A percentile compares a stretch with the other conserved stretches of the same genome.
These are phyloP conservation scores for Amorpha juglandis DNA, from an alignment of 2,888 invertebrate species.

Conservation along the genomic window DNA sequence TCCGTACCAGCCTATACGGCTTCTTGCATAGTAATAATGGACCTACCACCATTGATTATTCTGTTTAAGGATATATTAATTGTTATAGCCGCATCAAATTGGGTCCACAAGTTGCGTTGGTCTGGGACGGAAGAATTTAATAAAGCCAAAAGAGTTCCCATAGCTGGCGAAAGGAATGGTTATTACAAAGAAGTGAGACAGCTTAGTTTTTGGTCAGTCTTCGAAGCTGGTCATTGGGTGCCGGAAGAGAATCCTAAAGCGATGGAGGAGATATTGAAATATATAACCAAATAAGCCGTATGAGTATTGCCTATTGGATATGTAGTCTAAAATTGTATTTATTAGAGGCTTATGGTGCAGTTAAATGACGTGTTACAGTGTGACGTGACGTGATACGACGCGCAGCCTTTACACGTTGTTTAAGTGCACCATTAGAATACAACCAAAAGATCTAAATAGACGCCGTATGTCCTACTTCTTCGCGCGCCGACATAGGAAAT, in stretches of 20 bases:
- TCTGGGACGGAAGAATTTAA: conserved; percentile 62
- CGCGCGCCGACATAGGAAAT: no score
- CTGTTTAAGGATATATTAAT: background rate
- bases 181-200: conserved; percentile 63
- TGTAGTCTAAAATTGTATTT: no score
- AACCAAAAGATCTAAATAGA: no score
- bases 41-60: no score
- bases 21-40: no score
- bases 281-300: conserved; percentile 49
- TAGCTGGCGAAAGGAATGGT: conserved; percentile 63
- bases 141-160: conserved; percentile 50
- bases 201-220: conserved; percentile 74
- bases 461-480: no score
- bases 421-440: no score
- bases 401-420: no score
- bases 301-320: background rate
- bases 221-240: conserved; percentile 76
- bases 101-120: conserved; percentile 76
- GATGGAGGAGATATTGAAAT: conserved; percentile 71
- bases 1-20: no score
- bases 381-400: no score
- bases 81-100: conserved; percentile 68
- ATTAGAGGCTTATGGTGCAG: no score
- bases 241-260: conserved; percentile 77
- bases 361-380: no score